These are phyloP conservation scores for Hemibagrus guttatus DNA, from an alignment of 2,797 vertebrate genomes.

Conservation along the genomic window DNA sequence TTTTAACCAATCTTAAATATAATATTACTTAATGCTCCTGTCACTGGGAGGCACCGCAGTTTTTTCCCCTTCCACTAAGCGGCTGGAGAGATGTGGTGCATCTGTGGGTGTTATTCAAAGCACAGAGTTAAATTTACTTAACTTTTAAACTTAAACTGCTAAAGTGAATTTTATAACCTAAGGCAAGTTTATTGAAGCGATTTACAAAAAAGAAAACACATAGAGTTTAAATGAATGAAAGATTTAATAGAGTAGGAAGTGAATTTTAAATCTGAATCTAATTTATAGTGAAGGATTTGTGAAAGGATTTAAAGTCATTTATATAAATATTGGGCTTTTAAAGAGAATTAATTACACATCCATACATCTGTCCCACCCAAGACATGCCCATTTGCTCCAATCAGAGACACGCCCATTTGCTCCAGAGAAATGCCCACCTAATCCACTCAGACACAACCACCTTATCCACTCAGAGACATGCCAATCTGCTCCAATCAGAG, in stretches of 20 bases:
- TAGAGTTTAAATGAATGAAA: neutral
- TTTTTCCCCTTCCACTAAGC: neutral
- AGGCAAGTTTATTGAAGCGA: neutral
- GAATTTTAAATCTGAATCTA: neutral
- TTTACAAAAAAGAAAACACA: neutral
- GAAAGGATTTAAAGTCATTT: too few relatives aligned
- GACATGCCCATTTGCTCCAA: neutral
- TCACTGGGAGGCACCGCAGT: neutral
- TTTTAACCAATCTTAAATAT: too few relatives aligned
- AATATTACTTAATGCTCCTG: neutral
- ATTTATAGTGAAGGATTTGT: too few relatives aligned
- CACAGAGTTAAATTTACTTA: neutral
- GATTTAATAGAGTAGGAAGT: neutral
- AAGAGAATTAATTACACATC: neutral
- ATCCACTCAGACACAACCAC: neutral
- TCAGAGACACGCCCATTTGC: neutral
- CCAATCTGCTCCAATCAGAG: neutral
- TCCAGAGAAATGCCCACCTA: too few relatives aligned
- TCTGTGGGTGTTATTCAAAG: neutral
- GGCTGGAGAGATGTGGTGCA: neutral
- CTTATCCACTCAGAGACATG: neutral
- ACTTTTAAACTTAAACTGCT: neutral
- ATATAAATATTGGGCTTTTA: neutral
- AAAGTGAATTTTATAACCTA: neutral
- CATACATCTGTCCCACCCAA: neutral